Base-by-base conservation (phyloP, 2,797 vertebrate genomes). In the Sandelia bainsii region DNA sequence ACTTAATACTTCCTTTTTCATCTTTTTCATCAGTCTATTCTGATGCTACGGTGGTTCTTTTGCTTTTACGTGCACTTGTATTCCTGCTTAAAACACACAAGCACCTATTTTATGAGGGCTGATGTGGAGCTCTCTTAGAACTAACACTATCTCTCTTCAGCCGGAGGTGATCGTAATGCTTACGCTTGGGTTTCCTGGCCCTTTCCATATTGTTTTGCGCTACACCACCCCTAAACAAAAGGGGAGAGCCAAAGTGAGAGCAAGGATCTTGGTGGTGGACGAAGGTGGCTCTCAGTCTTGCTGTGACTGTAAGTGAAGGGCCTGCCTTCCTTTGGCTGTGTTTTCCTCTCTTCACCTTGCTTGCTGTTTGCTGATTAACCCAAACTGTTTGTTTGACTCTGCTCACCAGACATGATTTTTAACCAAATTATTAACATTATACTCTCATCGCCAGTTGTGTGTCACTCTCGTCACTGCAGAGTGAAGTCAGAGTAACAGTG, bases 401-500 rank as follows among this genome's bases (percentile, higher is more conserved):
- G 51, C 73, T 42, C 59, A 17, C 72, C 39, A n/a, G 23, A 51
- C 67, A 13, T 51, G 16, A 65, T 67, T 63, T 61, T 51, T 79
- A 69, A 75, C 72, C 29, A 37, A 39, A 61, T 53, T 42, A 16
- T 56, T 72, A 71, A 72, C 69, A n/a, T 62, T 63, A n/a, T 20
- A 32, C n/a, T 42, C 40, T 52, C 71, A 59, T 72, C 2, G 6
- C 87, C 74, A 87, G 75, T 79, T 70, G 60, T 92, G 87, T 94
- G 89, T 87, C 83, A 37, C 72, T 82, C 72, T 86, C 65, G 1
- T 85, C 77, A 93, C 95, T 91, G 88, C 96, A 99, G 98, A 96
- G 90, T 84, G 96, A 98, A 93, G 95, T 98, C 80, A 96, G 90
- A 92, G 90, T 98, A 89, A 93, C 86, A 86, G 90, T 98, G 94